phyloP scores from a whole-genome alignment of 2,888 invertebrate genomes.

The Elegia similella region DNA sequence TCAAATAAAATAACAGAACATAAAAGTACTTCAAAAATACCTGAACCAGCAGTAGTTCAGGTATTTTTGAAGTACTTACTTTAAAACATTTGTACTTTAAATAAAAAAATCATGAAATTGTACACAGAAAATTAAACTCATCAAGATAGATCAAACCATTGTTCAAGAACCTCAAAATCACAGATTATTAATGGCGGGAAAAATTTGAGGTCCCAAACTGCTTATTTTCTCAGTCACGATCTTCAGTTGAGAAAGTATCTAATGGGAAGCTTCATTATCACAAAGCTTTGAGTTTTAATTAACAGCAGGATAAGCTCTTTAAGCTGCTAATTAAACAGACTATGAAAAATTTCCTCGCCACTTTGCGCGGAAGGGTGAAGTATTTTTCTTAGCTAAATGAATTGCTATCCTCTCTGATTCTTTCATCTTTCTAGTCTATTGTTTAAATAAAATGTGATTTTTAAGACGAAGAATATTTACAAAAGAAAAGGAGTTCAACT shows the following conservation, averaged over 20 bases:
- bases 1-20: too few species aligned
- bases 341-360: constrained; percentile 30
- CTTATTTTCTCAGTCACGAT: constrained; percentile 14
- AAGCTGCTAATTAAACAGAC: constrained; percentile 34
- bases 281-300: constrained; percentile 29
- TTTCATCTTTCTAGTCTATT: constrained; percentile 2
- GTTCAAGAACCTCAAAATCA: background rate
- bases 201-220: background rate
- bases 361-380: constrained; percentile 22
- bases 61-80: too few species aligned
- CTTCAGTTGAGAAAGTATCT: constrained; percentile 12
- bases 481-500: background rate
- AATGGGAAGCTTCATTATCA: constrained; percentile 23
- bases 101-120: too few species aligned
- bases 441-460: background rate
- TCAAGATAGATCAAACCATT: background rate
- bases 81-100: too few species aligned
- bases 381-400: constrained; percentile 22
- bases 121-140: too few species aligned
- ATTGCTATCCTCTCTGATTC: constrained; percentile 9
- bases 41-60: too few species aligned
- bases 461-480: background rate
- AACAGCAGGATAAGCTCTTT: constrained; percentile 32
- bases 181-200: background rate
- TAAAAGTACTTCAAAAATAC: too few species aligned